Base-by-base conservation (phyloP, 2,113 vertebrate species). In the Cacatua alba region DNA sequence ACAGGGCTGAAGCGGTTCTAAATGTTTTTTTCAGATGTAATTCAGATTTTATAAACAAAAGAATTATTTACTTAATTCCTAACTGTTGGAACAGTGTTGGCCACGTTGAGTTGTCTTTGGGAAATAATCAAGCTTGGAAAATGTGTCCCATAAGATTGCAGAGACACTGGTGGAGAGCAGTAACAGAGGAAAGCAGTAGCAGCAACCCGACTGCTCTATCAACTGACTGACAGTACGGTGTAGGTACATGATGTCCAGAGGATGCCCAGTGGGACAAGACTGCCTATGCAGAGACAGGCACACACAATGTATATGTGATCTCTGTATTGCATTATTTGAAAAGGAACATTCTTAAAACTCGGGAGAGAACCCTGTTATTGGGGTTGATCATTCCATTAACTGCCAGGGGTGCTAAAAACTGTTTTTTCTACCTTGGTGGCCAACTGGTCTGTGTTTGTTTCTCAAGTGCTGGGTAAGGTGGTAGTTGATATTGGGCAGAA, bases 171-270 rank as follows among this genome's bases (percentile, higher is more conserved):
- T 13, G 65, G 23, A 53, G n/a, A 31, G 29, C 2, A 5, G 48
- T 57, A 25, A 15, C 0, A 3, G 52, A 25, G 25, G 23, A 48
- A 35, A 37, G 41, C 0, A 0, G 13, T 41, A 17, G 49, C 39
- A 20, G 44, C 0, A 3, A 7, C 11, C 20, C 1, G 2, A 29
- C 43, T 25, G 59, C 37, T 55, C 24, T 11, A 0, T 7, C 7
- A 4, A 1, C 17, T 4, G 26, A 2, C 2, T 15, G 64, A 3
- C 25, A 2, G 13, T 1, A 0, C 0, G 9, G 14, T 23, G 64
- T 12, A 3, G 33, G 44, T 13, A 2, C 0, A 0, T 12, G 43
- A 3, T 17, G 15, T 18, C 28, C 0, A 1, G 10, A 49, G 49
- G 39, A 5, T 0, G 31, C 24, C 15, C 7, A 7, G 0, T 9